Percentiles rank a stretch among this genome's conserved stretches.
Conservation (phyloP, 2,113 vertebrate species). For the Sclerurus mexicanus region DNA sequence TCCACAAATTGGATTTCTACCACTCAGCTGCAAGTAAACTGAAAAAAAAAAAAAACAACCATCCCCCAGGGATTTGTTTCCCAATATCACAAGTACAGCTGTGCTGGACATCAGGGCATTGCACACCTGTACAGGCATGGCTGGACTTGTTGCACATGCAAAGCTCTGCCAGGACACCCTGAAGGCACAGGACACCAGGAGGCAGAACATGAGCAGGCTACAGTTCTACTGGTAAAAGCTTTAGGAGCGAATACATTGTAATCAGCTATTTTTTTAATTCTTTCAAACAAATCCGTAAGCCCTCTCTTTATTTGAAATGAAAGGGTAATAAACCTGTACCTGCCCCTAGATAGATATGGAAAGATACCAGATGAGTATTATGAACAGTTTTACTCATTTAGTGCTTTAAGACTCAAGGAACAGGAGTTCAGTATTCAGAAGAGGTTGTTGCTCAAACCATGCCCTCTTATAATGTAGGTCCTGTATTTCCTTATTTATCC, state of each 20-base stretch:
- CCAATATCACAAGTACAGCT: neutral
- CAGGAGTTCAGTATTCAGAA: neutral
- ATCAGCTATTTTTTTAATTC: neutral
- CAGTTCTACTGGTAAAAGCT: neutral
- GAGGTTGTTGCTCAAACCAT: neutral
- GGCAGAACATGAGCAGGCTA: neutral
- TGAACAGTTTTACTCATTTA: neutral
- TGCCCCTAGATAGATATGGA: neutral
- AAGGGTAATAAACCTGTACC: neutral
- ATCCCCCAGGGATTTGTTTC: neutral
- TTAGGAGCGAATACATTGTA: neutral
- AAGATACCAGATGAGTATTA: neutral
- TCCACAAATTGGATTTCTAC: neutral
- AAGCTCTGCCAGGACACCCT: neutral
- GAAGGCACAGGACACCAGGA: neutral
- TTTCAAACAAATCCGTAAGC: neutral
- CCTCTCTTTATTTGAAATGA: neutral
- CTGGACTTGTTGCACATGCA: neutral
- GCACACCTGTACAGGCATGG: accelerated
- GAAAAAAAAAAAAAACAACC: neutral
- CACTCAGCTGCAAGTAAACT: neutral
- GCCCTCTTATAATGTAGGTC: neutral
- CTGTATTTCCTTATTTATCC: neutral
- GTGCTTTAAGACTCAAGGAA: neutral
- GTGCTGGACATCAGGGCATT: neutral